phyloP scores from a whole-genome alignment of 2,888 invertebrate genomes.

The Tethea ocularis region DNA sequence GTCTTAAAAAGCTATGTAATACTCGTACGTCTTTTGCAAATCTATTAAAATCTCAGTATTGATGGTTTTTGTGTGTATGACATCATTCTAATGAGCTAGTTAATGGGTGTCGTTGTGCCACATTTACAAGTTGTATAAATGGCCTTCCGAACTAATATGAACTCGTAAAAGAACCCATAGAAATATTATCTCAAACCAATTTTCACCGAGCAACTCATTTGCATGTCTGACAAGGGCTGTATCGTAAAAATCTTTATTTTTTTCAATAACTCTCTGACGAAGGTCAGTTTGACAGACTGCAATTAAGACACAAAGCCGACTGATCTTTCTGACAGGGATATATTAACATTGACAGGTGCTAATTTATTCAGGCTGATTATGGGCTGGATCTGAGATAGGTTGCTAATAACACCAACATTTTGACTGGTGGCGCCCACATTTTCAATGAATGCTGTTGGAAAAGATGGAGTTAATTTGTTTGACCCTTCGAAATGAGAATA shows the following conservation, averaged over 20 bases:
- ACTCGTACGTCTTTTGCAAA: neutral
- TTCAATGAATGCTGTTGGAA: neutral
- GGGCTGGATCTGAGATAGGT: slow-evolving; percentile 11
- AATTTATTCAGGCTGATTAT: slow-evolving; percentile 23
- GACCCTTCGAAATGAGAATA: neutral
- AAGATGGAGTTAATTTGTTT: neutral
- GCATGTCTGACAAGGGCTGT: slow-evolving; percentile 52
- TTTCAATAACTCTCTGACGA: slow-evolving; percentile 43
- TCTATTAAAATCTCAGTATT: slow-evolving; percentile 3
- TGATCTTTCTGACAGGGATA: slow-evolving; percentile 29
- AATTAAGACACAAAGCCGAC: slow-evolving; percentile 53
- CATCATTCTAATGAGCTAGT: slow-evolving; percentile 39
- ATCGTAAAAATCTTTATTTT: slow-evolving; percentile 32
- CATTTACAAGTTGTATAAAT: slow-evolving; percentile 16
- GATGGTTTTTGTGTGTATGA: slow-evolving; percentile 32
- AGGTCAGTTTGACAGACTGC: slow-evolving; percentile 45
- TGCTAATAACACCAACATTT: slow-evolving; percentile 3
- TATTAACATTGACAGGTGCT: slow-evolving; percentile 39
- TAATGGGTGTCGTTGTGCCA: slow-evolving; percentile 32
- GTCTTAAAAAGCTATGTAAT: neutral
- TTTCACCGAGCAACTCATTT: slow-evolving; percentile 42
- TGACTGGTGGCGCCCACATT: slow-evolving; percentile 9
- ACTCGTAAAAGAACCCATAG: neutral
- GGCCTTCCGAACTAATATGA: slow-evolving; percentile 18
- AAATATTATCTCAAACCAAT: slow-evolving; percentile 14